Evolutionary conservation across 2,113 vertebrate species (phyloP).

Genomic region (Hypomesus transpacificus): DNA sequence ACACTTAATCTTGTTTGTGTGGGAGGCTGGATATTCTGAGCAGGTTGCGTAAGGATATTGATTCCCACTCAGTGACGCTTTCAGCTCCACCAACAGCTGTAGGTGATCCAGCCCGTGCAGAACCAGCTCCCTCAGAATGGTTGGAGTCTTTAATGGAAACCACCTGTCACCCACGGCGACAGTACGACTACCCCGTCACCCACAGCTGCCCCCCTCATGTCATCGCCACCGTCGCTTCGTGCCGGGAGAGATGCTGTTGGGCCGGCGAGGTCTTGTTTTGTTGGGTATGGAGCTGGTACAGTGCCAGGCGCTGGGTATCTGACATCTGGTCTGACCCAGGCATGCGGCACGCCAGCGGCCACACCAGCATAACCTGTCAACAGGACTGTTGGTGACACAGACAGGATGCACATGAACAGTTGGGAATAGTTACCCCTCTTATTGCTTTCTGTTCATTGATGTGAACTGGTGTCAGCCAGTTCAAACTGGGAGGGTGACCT

Average conservation of each 20-base stretch:
- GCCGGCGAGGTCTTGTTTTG: constrained; percentile 1
- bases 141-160: background rate
- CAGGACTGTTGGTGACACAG: background rate
- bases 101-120: background rate
- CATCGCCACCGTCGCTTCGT: constrained; percentile 4
- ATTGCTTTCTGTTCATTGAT: too few relatives aligned
- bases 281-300: background rate
- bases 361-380: background rate
- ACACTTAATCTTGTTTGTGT: too few relatives aligned
- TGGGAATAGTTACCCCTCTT: too few relatives aligned
- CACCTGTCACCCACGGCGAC: constrained; percentile 5
- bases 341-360: constrained; percentile 2
- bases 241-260: background rate
- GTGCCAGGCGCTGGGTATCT: background rate
- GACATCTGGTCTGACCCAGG: constrained; percentile 6
- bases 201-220: constrained; percentile 13
- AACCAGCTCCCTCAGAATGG: background rate
- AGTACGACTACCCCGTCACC: background rate
- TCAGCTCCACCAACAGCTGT: too few relatives aligned
- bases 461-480: too few relatives aligned
- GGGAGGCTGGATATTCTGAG: too few relatives aligned
- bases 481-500: too few relatives aligned
- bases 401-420: too few relatives aligned
- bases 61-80: background rate
- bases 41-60: background rate